Conservation (phyloP, 2,113 vertebrate species). For the Macrotis lagotis region DNA sequence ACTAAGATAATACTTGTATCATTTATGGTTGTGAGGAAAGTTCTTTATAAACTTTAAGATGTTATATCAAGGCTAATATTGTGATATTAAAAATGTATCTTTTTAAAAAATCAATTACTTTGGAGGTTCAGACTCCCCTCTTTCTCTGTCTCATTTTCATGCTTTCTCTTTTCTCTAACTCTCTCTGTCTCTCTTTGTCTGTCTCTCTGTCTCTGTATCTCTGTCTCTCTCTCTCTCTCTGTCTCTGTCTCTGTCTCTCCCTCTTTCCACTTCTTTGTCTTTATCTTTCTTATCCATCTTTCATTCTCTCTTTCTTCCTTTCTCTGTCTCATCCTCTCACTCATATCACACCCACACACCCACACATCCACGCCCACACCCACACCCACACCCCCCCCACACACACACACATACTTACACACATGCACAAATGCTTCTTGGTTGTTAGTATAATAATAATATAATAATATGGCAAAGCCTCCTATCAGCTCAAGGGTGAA, state of each 20-base stretch:
- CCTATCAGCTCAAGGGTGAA: not conserved
- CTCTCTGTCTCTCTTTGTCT: no score
- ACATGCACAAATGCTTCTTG: not conserved
- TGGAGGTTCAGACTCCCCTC: not conserved
- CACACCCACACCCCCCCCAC: no score
- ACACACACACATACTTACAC: no score
- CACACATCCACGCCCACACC: not conserved
- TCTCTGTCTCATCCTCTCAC: no score
- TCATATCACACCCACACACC: not conserved
- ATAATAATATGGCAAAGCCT: not conserved
- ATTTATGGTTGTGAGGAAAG: not conserved
- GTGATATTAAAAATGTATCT: not conserved
- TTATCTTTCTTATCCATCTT: no score
- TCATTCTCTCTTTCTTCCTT: no score
- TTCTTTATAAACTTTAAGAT: not conserved
- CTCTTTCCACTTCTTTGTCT: no score
- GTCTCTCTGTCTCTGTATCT: not conserved
- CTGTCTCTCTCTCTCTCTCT: not conserved
- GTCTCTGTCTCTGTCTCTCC: no score
- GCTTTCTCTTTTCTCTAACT: not conserved
- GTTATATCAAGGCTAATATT: not conserved
- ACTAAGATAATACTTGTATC: not conserved
- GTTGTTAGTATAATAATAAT: no score
- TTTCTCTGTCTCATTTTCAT: not conserved
- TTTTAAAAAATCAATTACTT: not conserved